phyloP scores from a whole-genome alignment of 2,113 vertebrate species.

The Bambusicola thoracicus region DNA sequence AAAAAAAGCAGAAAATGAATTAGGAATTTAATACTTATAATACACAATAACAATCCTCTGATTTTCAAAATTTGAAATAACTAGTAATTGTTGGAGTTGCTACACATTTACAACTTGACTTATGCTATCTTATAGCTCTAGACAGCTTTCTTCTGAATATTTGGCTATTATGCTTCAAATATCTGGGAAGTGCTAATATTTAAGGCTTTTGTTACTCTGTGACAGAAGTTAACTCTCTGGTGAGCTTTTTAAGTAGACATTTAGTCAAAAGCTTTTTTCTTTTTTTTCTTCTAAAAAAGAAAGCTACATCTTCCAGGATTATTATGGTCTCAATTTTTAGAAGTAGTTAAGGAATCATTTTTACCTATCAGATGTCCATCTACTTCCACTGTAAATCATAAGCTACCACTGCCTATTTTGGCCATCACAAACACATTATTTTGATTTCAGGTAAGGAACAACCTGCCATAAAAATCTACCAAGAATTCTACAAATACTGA shows the following conservation, averaged over 20 bases:
- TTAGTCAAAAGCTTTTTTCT: not conserved
- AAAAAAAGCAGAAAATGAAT: not conserved
- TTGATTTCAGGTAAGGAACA: not conserved
- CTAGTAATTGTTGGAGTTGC: not conserved
- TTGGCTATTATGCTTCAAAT: too few relatives aligned
- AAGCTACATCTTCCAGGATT: not conserved
- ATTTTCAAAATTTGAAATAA: not conserved
- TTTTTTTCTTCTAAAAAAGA: not conserved
- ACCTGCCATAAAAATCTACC: not conserved
- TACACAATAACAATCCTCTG: not conserved
- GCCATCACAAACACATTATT: not conserved
- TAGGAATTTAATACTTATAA: not conserved
- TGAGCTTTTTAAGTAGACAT: not conserved
- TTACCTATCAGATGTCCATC: not conserved
- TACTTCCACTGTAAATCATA: not conserved
- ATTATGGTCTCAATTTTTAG: not conserved
- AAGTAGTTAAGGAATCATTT: not conserved
- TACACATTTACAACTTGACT: not conserved
- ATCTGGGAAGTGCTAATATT: too few relatives aligned
- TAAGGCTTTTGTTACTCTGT: not conserved
- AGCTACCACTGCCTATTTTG: not conserved
- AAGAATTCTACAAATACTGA: not conserved
- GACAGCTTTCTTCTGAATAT: not conserved
- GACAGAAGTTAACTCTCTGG: not conserved
- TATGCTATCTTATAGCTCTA: not conserved